Evolutionary conservation across 64 coral and sea anemone species (phyloP).

Genomic region (Platygyra sinensis): DNA sequence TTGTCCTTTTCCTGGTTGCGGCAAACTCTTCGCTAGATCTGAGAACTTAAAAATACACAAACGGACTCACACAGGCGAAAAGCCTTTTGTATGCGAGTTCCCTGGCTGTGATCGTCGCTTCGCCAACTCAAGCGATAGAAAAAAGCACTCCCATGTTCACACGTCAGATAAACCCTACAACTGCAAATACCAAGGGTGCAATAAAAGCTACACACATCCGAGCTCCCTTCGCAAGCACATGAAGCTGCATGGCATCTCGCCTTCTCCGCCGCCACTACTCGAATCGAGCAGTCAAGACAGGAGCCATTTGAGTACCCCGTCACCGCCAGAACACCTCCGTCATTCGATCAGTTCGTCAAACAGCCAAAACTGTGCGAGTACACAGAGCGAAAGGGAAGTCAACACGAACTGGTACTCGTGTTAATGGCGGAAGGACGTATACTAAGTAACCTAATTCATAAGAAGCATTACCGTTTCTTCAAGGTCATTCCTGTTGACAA

Average conservation of each 20-base stretch:
- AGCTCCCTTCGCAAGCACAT: slow-evolving; percentile 91
- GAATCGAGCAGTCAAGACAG: slow-evolving; percentile 34
- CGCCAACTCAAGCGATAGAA: slow-evolving; percentile 94
- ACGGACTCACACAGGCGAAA: slow-evolving; percentile 89
- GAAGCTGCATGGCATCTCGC: slow-evolving; percentile 95
- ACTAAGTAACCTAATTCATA: background rate
- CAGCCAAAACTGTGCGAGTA: slow-evolving; percentile 6
- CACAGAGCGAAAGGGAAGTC: slow-evolving; percentile 31
- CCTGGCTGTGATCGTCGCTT: slow-evolving; percentile 92
- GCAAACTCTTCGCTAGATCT: slow-evolving; percentile 94
- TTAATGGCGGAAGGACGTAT: background rate
- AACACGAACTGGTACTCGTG: slow-evolving; percentile 50
- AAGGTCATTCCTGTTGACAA: background rate
- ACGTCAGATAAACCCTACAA: slow-evolving; percentile 95
- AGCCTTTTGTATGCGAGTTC: slow-evolving; percentile 90
- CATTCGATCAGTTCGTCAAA: slow-evolving; percentile 26
- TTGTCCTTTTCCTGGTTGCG: slow-evolving; percentile 89
- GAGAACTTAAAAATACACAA: slow-evolving; percentile 98
- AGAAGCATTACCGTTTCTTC: background rate
- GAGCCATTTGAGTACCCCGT: slow-evolving; percentile 38
- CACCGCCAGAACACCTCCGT: slow-evolving; percentile 26
- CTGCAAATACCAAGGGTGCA: slow-evolving; percentile 88
- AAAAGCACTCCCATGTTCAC: slow-evolving; percentile 94
- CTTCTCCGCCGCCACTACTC: slow-evolving; percentile 62
- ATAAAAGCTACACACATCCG: slow-evolving; percentile 95